These are phyloP conservation scores for Pteria penguin DNA, from an alignment of 2,888 invertebrate species.

Conservation along the genomic window DNA sequence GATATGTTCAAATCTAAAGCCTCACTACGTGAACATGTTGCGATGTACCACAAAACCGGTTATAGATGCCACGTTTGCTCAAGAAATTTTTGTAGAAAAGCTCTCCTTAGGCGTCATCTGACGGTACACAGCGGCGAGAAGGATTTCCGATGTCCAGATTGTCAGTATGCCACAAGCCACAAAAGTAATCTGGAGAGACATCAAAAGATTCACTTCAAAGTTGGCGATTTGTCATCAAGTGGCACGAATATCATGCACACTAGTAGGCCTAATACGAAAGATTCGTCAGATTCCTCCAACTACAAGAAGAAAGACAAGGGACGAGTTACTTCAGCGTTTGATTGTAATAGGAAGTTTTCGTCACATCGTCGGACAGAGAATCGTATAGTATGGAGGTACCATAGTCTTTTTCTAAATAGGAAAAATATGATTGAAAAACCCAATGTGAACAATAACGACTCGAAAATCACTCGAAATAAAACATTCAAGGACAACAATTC, in stretches of 20 bases:
- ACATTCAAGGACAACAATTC: neutral
- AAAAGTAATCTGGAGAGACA: constrained; percentile 81
- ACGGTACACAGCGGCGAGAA: constrained; percentile 81
- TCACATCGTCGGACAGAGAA: neutral
- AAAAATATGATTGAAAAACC: neutral
- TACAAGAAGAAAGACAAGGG: constrained; percentile 27
- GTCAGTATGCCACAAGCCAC: constrained; percentile 81
- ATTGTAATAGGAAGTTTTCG: too few species aligned
- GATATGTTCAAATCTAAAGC: constrained; percentile 78
- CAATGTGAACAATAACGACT: neutral
- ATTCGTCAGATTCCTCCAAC: constrained; percentile 36
- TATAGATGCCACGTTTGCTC: constrained; percentile 79
- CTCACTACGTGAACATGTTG: constrained; percentile 78
- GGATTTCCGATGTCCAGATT: constrained; percentile 79
- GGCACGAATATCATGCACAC: neutral
- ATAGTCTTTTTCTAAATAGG: neutral
- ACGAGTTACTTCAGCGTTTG: neutral
- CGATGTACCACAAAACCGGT: constrained; percentile 78
- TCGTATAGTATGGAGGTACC: neutral
- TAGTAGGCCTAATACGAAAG: neutral
- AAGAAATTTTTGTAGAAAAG: constrained; percentile 80
- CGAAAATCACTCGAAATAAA: neutral
- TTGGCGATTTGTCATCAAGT: neutral
- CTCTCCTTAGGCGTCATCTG: constrained; percentile 80
- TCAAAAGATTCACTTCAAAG: constrained; percentile 71